Evolutionary conservation across 2,888 invertebrate genomes (phyloP).

Genomic region (Lumbricus terrestris): DNA sequence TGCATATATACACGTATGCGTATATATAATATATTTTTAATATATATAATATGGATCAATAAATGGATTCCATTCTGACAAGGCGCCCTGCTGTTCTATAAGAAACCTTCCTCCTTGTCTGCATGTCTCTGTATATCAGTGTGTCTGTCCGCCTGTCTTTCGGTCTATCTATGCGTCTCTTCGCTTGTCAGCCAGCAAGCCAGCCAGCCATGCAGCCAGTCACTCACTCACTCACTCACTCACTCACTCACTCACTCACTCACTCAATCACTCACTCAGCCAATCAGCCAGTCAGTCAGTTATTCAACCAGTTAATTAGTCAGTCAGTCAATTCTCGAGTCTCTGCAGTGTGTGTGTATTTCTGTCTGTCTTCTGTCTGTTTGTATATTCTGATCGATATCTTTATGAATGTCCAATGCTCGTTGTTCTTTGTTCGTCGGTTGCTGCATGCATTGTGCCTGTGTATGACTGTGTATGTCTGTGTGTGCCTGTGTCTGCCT

Average conservation of each 20-base stretch:
- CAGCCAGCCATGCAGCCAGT: conserved; percentile 3
- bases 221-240: conserved; percentile 13
- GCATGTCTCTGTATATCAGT: neutral
- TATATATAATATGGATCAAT: neutral
- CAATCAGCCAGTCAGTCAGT: conserved; percentile 9
- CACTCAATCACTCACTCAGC: conserved; percentile 3
- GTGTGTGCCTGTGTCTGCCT: neutral
- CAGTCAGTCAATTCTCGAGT: no score
- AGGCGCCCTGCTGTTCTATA: neutral
- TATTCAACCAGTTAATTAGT: no score
- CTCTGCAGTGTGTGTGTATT: neutral
- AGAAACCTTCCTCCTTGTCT: neutral
- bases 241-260: conserved; percentile 5
- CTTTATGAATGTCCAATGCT: no score
- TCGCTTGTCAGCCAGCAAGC: neutral
- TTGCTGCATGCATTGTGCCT: no score
- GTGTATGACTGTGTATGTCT: neutral
- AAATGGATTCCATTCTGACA: conserved; percentile 3
- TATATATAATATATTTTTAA: no score
- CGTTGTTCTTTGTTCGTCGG: no score
- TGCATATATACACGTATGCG: no score
- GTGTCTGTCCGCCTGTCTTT: neutral
- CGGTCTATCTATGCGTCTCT: neutral
- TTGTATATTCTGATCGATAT: neutral
- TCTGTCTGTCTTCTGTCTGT: neutral